These are phyloP conservation scores for Troglohyphantes excavatus DNA, from an alignment of 2,888 invertebrate genomes.

Conservation along the genomic window DNA sequence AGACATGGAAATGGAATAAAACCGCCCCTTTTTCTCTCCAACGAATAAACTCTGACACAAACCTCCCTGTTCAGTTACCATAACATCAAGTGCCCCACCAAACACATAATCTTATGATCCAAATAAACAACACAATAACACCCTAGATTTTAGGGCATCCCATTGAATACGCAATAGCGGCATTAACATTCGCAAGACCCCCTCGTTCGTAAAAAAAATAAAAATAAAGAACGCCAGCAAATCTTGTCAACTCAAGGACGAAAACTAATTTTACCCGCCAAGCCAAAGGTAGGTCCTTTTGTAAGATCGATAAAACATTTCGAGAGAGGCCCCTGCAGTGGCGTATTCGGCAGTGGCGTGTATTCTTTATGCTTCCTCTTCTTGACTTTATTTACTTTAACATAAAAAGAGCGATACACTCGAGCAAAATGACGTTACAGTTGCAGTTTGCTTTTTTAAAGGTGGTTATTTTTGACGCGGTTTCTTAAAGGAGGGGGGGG, in stretches of 20 bases:
- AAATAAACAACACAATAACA: not conserved
- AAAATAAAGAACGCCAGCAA: not conserved
- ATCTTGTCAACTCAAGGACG: conserved; percentile 1
- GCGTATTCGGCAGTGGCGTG: not conserved
- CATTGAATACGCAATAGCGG: not conserved
- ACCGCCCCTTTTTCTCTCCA: no score
- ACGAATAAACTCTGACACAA: not conserved
- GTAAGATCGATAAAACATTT: not conserved
- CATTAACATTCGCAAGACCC: not conserved
- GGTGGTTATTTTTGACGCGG: conserved; percentile 6
- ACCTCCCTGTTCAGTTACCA: not conserved
- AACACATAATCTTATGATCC: not conserved
- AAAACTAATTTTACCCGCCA: conserved; percentile 7
- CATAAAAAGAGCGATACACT: conserved; percentile 6
- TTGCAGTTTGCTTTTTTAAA: not conserved
- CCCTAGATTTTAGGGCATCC: not conserved
- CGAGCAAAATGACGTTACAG: conserved; percentile 6
- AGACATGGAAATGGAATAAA: no score
- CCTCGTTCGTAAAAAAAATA: not conserved
- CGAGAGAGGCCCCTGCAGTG: not conserved
- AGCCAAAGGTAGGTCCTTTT: not conserved
- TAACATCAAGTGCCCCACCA: not conserved
- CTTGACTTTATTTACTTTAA: conserved; percentile 9
- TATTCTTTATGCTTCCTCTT: not conserved
- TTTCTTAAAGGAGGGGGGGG: not conserved